A percentile compares a stretch with the other conserved stretches of the same genome.
These are phyloP conservation scores for Aphodius granarius DNA, from an alignment of 2,888 invertebrate species.

Conservation along the genomic window DNA sequence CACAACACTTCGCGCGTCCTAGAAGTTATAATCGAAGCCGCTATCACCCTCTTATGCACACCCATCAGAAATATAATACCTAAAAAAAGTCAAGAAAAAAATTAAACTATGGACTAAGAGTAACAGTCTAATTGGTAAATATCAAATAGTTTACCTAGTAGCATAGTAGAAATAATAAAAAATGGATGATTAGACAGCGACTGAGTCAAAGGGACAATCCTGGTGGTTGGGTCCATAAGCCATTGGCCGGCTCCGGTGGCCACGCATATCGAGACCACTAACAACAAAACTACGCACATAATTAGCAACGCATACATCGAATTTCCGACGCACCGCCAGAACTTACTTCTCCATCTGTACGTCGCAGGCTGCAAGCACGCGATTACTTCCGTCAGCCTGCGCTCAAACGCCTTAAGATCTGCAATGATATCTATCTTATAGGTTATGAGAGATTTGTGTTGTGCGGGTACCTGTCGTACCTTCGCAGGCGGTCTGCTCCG, in stretches of 20 bases:
- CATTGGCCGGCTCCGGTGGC: conserved; percentile 96
- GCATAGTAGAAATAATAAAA: conserved; percentile 85
- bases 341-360: conserved; percentile 92
- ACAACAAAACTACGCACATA: conserved; percentile 71
- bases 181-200: conserved; percentile 93
- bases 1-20: conserved; percentile 86
- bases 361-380: conserved; percentile 94
- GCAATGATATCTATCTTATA: conserved; percentile 54
- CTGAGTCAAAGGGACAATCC: conserved; percentile 87
- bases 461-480: conserved; percentile 58
- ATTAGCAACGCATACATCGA: conserved; percentile 12
- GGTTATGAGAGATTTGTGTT: conserved; percentile 43
- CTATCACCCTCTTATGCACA: conserved; percentile 94
- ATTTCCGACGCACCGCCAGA: conserved; percentile 18
- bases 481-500: conserved; percentile 91
- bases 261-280: conserved; percentile 85
- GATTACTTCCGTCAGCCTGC: conserved; percentile 95
- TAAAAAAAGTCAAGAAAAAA: conserved; percentile 46
- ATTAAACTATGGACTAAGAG: not conserved
- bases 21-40: conserved; percentile 93
- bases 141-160: conserved; percentile 67
- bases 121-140: not conserved
- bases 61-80: conserved; percentile 88
- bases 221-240: conserved; percentile 91
- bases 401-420: conserved; percentile 98